Base-by-base conservation (phyloP, 2,888 invertebrate genomes). In the Cephus pygmeus region DNA sequence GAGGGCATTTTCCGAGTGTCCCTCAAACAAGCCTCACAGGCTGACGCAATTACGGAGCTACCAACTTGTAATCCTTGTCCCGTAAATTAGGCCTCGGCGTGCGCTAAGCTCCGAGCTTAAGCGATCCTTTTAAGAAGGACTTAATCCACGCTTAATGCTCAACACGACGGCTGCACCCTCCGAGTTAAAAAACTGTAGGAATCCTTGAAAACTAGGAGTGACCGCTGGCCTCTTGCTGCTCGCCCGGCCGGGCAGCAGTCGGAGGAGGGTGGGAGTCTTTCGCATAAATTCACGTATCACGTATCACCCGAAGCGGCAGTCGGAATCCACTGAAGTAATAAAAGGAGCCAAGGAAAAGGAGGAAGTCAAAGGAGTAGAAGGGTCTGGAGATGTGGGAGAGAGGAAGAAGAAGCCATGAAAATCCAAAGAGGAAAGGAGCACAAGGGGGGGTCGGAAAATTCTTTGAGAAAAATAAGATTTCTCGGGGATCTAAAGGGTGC, bases 51-150 rank as follows among this genome's bases (percentile, higher is more conserved):
- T 81, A 79, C 82, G 79, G 81, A 83, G 81, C 83, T 83, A 83
- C 85, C 81, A 84, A 84, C 82, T 85, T 85, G 86, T 87, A 87
- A 87, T 87, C 87, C 85, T 80, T 79, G 85, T 83, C 86, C 85
- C 86, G 84, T 87, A 87, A 88, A 88, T 87, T 87, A 84, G 83
- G 81, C 82, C 80, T 79, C 75, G 33, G 75, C 77, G 75, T 40
- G 80, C 81, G 83, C 83, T 85, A 87, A 88, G 86, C 88, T 84
- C 81, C 84, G 83, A 84, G 86, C 85, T 87, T 87, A 87, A 86
- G 85, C 84, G 86, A 86, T 85, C 87, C 87, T 87, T 87, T 87
- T 87, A 86, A 87, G 85, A 86, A 85, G 85, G 83, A 84, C 83
- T 83, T 87, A 86, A 88, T 87, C 86, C 87, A 83, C 85, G 80